Conservation (phyloP, 2,888 invertebrate genomes). For the Standfussiana lucernea region DNA sequence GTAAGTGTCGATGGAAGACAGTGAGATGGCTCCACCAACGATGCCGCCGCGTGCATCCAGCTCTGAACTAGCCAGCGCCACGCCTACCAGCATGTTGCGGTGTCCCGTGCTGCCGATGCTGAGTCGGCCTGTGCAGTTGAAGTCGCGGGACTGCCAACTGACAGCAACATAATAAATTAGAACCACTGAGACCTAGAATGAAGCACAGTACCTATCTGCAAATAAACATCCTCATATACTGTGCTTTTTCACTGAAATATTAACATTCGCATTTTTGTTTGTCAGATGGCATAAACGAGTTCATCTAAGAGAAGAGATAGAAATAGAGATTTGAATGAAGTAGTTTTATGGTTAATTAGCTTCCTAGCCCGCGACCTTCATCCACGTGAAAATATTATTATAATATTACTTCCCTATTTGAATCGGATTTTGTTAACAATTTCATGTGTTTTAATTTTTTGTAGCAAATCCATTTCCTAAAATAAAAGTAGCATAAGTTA, state of each 20-base stretch:
- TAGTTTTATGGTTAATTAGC: background rate
- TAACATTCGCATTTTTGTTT: too few relatives aligned
- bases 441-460: too few relatives aligned
- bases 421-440: too few relatives aligned
- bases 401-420: too few relatives aligned
- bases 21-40: slow-evolving; percentile 98
- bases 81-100: slow-evolving; percentile 97
- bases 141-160: slow-evolving; percentile 97
- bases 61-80: slow-evolving; percentile 96
- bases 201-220: background rate
- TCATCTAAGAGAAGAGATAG: background rate
- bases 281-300: background rate
- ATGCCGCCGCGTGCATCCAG: slow-evolving; percentile 99
- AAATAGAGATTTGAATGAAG: background rate
- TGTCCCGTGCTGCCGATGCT: slow-evolving; percentile 98
- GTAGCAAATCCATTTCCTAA: too few relatives aligned
- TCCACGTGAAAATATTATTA: too few relatives aligned
- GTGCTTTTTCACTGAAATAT: too few relatives aligned
- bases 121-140: slow-evolving; percentile 97
- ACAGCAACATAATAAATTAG: background rate
- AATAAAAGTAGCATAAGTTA: too few relatives aligned
- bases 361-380: too few relatives aligned
- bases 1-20: slow-evolving; percentile 96
- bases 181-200: background rate
- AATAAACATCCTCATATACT: background rate